Base-by-base conservation (phyloP, 1,140 invertebrate genomes). In the Drosophila willistoni region DNA sequence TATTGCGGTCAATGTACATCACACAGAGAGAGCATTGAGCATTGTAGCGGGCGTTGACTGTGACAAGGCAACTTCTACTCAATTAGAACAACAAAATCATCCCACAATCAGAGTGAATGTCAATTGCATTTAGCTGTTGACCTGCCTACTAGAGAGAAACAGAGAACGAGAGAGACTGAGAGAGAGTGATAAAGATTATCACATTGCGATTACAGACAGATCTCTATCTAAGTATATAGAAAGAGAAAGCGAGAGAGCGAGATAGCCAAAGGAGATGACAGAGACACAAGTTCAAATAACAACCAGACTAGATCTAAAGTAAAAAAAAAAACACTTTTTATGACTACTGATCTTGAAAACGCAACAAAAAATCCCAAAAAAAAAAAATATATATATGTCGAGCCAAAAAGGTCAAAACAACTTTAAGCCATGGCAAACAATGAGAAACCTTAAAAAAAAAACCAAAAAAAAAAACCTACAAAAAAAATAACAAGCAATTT, bases 1-100 rank as follows among this genome's bases (percentile, higher is more conserved):
- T 22, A 1, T 17, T 17, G 65, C 80, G 81, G 81, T 73, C 81
- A 85, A 80, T 77, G 81, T 61, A 84, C 81, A 81, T 42, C 55
- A 55, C 25, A 36, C 73, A 80, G 73, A 80, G 73, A 80, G 81
- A 78, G 77, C 81, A 77, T 36, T 39, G 36, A 39, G 80, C 81
- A 68, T 41, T 54, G 47, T 54, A 13, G 55, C 56, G 56, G 56
- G 42, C 33, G 64, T 56, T 39, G 74, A 44, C 61, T 75, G 76
- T 79, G 66, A 69, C 62, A 71, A 76, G 67, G 69, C 79, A 86
- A 67, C 56, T 79, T 67, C 36, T 39, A 39, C 36, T 39, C 83
- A 89, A 86, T 87, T 87, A 86, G 83, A 86, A 86, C 72, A 79
- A 79, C 87, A 69, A 51, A 51, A 51, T 51, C 17, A 51, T 51